Percentiles rank a stretch among this genome's conserved stretches.
Evolutionary conservation across 2,113 vertebrate species (phyloP).

Genomic region (Origma solitaria): DNA sequence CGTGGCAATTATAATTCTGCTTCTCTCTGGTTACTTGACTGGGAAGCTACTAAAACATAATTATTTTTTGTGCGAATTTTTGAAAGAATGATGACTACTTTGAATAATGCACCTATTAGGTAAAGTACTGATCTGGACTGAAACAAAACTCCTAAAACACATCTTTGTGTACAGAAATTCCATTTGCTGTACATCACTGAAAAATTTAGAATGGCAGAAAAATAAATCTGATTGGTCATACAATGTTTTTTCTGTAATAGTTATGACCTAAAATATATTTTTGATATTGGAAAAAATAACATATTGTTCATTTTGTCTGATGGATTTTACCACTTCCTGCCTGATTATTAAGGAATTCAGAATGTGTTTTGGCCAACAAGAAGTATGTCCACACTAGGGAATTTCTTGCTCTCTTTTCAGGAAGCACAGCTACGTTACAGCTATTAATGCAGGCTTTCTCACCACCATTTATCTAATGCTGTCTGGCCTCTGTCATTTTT

Average conservation of each 20-base stretch:
- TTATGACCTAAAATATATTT: neutral
- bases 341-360: constrained; percentile 27
- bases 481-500: neutral
- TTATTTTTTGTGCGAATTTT: neutral
- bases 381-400: neutral
- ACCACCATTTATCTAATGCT: neutral
- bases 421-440: neutral
- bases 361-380: neutral
- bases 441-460: neutral
- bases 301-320: neutral
- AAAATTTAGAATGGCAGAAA: neutral
- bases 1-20: neutral
- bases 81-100: neutral
- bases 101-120: neutral
- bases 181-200: neutral
- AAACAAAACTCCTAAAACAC: neutral
- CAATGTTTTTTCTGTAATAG: neutral
- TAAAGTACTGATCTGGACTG: neutral
- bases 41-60: neutral
- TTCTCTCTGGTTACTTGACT: neutral
- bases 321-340: constrained; percentile 36
- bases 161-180: neutral
- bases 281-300: constrained; percentile 7
- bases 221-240: neutral
- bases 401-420: constrained; percentile 17